Percentiles rank a stretch among this genome's conserved stretches.
phyloP scores from a whole-genome alignment of 2,113 vertebrate genomes.

The Zapus hudsonius region DNA sequence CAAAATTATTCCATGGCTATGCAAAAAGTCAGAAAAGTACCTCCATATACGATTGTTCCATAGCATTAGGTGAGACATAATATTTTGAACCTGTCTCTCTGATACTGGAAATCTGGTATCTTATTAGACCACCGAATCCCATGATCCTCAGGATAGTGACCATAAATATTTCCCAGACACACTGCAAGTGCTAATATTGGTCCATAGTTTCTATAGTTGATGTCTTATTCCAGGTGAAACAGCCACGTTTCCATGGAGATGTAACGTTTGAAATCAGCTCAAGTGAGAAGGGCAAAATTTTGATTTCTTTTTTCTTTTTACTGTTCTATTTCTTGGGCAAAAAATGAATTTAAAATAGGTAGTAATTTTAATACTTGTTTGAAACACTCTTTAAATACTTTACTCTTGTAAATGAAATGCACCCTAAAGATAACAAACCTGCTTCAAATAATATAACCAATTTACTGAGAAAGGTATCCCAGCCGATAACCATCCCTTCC shows the following conservation, averaged over 20 bases:
- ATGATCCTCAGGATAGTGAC: background rate
- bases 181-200: background rate
- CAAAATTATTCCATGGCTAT: background rate
- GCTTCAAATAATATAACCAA: background rate
- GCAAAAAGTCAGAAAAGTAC: conserved; percentile 12
- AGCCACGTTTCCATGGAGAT: background rate
- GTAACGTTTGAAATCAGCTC: background rate
- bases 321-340: background rate
- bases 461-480: background rate
- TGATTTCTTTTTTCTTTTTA: background rate
- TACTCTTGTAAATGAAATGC: conserved; percentile 1
- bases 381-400: background rate
- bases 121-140: background rate
- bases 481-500: background rate
- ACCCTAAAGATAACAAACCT: background rate
- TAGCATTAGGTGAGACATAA: background rate
- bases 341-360: background rate
- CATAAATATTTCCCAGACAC: background rate
- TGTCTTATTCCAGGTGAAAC: background rate
- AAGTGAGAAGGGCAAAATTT: background rate
- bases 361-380: background rate
- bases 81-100: background rate
- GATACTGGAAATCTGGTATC: background rate
- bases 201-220: background rate
- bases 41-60: background rate